phyloP scores from a whole-genome alignment of 92 coral and sea anemone species.

The Phenganax subtilis region DNA sequence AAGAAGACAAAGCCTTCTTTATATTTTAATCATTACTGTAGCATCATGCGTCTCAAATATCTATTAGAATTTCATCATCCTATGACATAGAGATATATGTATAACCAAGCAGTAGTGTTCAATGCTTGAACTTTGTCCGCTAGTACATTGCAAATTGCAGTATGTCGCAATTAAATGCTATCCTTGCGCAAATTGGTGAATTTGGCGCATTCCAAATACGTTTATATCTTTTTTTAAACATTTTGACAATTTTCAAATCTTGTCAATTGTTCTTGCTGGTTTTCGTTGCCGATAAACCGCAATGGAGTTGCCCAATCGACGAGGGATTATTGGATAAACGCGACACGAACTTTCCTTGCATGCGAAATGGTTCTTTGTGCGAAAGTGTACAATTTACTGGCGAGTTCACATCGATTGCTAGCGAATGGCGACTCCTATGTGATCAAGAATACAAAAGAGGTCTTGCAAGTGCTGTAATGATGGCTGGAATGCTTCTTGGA shows the following conservation, averaged over 20 bases:
- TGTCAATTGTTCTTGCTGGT: slow-evolving; percentile 76
- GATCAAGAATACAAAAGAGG: slow-evolving; percentile 66
- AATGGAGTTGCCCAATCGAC: slow-evolving; percentile 61
- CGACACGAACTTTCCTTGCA: slow-evolving; percentile 26
- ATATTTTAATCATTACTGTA: no score
- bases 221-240: slow-evolving; percentile 51
- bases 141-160: not conserved
- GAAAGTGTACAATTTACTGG: slow-evolving; percentile 38
- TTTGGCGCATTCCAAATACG: slow-evolving; percentile 73
- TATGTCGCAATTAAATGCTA: slow-evolving; percentile 22
- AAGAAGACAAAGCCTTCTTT: no score
- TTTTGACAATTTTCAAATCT: slow-evolving; percentile 48
- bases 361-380: slow-evolving; percentile 48
- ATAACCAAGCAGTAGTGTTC: no score
- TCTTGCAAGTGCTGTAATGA: slow-evolving; percentile 63
- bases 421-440: slow-evolving; percentile 83
- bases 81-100: no score
- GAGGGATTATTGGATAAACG: not conserved
- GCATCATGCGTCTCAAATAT: no score
- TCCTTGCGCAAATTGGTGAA: slow-evolving; percentile 62
- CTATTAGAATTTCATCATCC: no score
- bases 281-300: slow-evolving; percentile 74
- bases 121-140: no score
- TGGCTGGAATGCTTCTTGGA: slow-evolving; percentile 75
- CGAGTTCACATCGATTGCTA: slow-evolving; percentile 75